Percentiles rank a stretch among this genome's conserved stretches.
phyloP scores from a whole-genome alignment of 2,888 invertebrate species.

The Tetragonula carbonaria region DNA sequence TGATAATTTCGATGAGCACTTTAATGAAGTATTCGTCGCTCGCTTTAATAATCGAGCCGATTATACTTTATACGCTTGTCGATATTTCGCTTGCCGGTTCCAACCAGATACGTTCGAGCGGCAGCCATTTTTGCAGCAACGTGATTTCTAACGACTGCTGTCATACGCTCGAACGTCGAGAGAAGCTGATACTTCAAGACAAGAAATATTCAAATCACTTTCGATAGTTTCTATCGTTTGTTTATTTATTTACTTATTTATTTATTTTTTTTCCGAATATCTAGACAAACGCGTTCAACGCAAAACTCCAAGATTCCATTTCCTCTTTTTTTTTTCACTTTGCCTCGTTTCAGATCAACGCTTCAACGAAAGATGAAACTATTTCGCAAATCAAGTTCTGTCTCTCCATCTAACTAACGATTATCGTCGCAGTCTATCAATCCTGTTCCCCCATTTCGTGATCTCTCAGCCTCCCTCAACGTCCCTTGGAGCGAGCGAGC shows the following conservation, averaged over 20 bases:
- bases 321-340: background rate
- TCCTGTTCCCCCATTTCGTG: background rate
- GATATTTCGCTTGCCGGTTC: background rate
- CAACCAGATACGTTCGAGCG: background rate
- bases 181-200: background rate
- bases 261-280: background rate
- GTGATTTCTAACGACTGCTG: background rate
- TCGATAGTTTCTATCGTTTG: background rate
- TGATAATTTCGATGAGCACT: conserved; percentile 57
- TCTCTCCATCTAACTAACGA: conserved; percentile 29
- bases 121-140: background rate
- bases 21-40: conserved; percentile 54
- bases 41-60: conserved; percentile 49
- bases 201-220: background rate
- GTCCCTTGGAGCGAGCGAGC: conserved; percentile 4
- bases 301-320: background rate
- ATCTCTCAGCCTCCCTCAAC: background rate
- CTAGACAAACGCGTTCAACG: background rate
- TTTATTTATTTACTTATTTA: background rate
- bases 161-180: background rate
- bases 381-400: background rate
- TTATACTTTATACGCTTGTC: conserved; percentile 41
- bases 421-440: conserved; percentile 29
- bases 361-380: background rate
- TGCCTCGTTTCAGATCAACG: background rate